Conservation (phyloP, 2,888 invertebrate genomes). For the Imbricaverruca yamaguchii region DNA sequence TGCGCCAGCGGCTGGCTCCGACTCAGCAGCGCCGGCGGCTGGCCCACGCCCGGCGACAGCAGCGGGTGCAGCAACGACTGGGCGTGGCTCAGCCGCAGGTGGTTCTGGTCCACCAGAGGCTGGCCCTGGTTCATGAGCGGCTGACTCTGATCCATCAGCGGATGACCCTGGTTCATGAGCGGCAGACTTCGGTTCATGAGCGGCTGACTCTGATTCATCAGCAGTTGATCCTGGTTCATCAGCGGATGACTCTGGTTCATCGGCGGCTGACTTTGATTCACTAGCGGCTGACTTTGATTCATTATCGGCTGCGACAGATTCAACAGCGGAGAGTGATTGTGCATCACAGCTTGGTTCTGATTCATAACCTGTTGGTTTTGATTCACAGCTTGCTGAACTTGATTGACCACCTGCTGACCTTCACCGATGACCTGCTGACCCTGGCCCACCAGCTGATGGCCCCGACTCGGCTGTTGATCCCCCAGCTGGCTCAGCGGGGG, state of each 20-base stretch:
- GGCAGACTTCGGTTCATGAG: not conserved
- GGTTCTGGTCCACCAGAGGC: not conserved
- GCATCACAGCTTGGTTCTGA: not conserved
- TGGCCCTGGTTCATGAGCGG: not conserved
- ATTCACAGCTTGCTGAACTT: not conserved
- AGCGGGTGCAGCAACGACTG: not conserved
- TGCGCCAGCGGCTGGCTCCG: not conserved
- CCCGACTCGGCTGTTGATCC: not conserved
- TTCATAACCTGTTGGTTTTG: not conserved
- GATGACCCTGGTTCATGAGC: not conserved
- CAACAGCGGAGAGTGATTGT: not conserved
- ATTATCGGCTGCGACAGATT: not conserved
- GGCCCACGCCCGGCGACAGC: not conserved
- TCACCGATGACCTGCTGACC: not conserved
- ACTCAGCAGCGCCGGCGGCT: not conserved
- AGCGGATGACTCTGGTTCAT: not conserved
- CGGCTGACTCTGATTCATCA: not conserved
- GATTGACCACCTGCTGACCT: not conserved
- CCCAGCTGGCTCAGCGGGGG: not conserved
- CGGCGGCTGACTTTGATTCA: not conserved
- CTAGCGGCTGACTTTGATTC: not conserved
- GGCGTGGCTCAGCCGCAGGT: not conserved
- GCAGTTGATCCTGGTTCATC: not conserved
- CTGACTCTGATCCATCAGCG: not conserved
- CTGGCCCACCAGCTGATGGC: not conserved